Evolutionary conservation across 2,113 vertebrate genomes (phyloP).

Genomic region (Emberiza fucata): DNA sequence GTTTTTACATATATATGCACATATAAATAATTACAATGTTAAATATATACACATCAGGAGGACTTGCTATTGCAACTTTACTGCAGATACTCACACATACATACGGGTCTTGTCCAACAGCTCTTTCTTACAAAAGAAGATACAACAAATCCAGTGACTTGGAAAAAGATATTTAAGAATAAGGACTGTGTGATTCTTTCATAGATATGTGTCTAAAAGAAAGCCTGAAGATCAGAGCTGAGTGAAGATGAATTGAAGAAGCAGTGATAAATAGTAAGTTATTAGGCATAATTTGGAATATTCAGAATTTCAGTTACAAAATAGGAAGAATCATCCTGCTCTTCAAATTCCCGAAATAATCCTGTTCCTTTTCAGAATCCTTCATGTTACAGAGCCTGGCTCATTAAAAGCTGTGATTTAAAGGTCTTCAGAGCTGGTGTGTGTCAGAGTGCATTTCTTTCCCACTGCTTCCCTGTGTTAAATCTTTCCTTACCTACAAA

Average conservation of each 20-base stretch:
- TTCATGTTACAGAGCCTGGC: not conserved
- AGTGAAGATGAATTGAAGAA: not conserved
- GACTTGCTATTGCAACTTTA: not conserved
- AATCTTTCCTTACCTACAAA: not conserved
- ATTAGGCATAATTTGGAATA: not conserved
- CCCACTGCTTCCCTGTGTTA: not conserved
- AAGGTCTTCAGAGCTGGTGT: not conserved
- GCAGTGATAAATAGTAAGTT: not conserved
- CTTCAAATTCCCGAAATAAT: not conserved
- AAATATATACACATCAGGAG: not conserved
- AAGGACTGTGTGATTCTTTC: not conserved
- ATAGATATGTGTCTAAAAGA: not conserved
- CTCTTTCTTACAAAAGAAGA: not conserved
- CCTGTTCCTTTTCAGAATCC: not conserved
- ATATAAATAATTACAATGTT: not conserved
- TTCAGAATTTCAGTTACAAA: not conserved
- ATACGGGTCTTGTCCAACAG: not conserved
- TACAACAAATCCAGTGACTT: not conserved
- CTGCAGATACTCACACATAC: not conserved
- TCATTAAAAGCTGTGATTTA: not conserved
- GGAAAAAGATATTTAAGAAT: not conserved
- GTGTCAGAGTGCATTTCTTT: not conserved
- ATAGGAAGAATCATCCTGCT: not conserved
- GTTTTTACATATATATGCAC: not conserved
- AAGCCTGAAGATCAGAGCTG: not conserved